Percentiles rank a stretch among this genome's conserved stretches.
Evolutionary conservation across 2,888 invertebrate genomes (phyloP).

Genomic region (Lysandra bellargus): DNA sequence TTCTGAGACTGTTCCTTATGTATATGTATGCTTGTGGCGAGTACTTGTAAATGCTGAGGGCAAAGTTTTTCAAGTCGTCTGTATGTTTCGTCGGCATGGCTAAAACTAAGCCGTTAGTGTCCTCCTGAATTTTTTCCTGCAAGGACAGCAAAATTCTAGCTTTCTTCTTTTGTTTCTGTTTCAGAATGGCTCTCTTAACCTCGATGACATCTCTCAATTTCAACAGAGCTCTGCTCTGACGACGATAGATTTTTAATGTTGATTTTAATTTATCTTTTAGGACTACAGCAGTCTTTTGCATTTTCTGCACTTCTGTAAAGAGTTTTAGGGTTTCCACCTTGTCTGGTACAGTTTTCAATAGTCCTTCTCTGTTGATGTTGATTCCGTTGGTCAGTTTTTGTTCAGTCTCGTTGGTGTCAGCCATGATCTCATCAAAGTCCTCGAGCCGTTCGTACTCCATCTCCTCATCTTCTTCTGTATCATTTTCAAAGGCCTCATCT

Average conservation of each 20-base stretch:
- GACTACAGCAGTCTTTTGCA: slow-evolving; percentile 62
- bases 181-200: slow-evolving; percentile 62
- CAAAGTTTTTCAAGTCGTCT: slow-evolving; percentile 71
- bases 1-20: slow-evolving; percentile 67
- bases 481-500: slow-evolving; percentile 67
- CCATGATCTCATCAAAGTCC: slow-evolving; percentile 44
- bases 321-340: slow-evolving; percentile 62
- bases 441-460: slow-evolving; percentile 56
- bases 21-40: slow-evolving; percentile 75
- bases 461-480: slow-evolving; percentile 58
- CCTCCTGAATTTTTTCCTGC: slow-evolving; percentile 72
- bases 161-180: slow-evolving; percentile 68
- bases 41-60: slow-evolving; percentile 71
- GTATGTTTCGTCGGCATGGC: slow-evolving; percentile 73
- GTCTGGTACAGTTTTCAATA: slow-evolving; percentile 39
- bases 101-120: slow-evolving; percentile 65
- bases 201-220: slow-evolving; percentile 63
- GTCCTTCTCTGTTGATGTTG: slow-evolving; percentile 14
- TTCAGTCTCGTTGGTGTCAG: slow-evolving; percentile 24
- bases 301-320: slow-evolving; percentile 68
- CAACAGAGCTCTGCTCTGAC: slow-evolving; percentile 59
- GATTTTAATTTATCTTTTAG: slow-evolving; percentile 64
- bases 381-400: slow-evolving; percentile 31
- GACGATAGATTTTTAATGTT: slow-evolving; percentile 62
- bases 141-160: slow-evolving; percentile 66